Percentiles rank a stretch among this genome's conserved stretches.
These are phyloP conservation scores for Drosophila demipolita DNA, from an alignment of 2,888 invertebrate species.

Conservation along the genomic window DNA sequence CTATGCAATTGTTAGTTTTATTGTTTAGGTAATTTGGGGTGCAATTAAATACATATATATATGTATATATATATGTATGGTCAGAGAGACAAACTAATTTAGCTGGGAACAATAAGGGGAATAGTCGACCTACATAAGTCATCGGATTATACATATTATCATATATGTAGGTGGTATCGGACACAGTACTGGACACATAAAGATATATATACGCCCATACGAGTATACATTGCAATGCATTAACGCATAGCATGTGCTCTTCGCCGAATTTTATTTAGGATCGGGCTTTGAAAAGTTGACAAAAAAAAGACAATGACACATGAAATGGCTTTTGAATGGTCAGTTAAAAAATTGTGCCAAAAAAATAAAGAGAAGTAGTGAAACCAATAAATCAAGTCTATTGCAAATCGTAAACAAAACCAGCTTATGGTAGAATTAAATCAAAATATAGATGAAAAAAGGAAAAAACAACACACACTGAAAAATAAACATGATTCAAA, in stretches of 20 bases:
- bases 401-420: constrained; percentile 53
- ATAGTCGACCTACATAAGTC: not conserved
- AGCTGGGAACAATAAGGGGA: constrained; percentile 18
- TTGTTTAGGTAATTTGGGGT: constrained; percentile 52
- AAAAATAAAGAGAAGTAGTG: constrained; percentile 30
- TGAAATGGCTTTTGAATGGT: constrained; percentile 84
- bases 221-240: constrained; percentile 44
- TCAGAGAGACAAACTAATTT: constrained; percentile 48
- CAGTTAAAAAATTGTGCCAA: constrained; percentile 71
- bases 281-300: constrained; percentile 80
- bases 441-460: constrained; percentile 33
- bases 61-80: not conserved
- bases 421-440: constrained; percentile 45
- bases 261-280: constrained; percentile 80
- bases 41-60: constrained; percentile 57
- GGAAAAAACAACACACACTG: constrained; percentile 16
- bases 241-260: constrained; percentile 67
- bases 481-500: constrained; percentile 38
- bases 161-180: not conserved
- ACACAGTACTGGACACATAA: constrained; percentile 3
- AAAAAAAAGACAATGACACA: constrained; percentile 80
- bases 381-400: constrained; percentile 21
- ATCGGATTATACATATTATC: not conserved
- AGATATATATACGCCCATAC: constrained; percentile 43
- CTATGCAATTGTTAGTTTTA: constrained; percentile 54